phyloP scores from a whole-genome alignment of 92 coral and sea anemone species.

The Umimayanthus kanabou region DNA sequence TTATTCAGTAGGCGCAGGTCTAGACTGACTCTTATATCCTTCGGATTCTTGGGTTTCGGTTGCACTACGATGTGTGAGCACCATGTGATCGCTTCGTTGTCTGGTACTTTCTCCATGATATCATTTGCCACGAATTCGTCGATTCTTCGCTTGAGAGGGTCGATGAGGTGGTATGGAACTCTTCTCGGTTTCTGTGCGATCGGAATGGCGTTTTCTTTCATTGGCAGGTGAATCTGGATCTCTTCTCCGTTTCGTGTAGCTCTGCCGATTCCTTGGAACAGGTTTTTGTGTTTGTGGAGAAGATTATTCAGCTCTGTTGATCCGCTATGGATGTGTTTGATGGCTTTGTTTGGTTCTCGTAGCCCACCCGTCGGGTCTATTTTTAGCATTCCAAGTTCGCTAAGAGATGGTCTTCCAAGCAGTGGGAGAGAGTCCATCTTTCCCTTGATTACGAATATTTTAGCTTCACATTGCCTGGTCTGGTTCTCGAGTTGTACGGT shows the following conservation, averaged over 20 bases:
- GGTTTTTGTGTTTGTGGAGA: neutral
- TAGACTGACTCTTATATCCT: constrained; percentile 41
- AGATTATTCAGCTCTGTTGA: neutral
- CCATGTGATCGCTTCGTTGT: constrained; percentile 37
- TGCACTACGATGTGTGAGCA: constrained; percentile 53
- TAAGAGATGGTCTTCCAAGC: constrained; percentile 41
- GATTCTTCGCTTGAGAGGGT: constrained; percentile 14
- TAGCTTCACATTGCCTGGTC: constrained; percentile 23
- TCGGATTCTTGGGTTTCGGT: constrained; percentile 47
- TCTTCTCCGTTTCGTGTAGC: constrained; percentile 46
- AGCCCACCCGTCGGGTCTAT: constrained; percentile 13
- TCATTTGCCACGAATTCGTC: constrained; percentile 2
- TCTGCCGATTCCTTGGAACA: constrained; percentile 29
- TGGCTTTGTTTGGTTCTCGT: constrained; percentile 13
- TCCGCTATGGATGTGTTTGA: neutral
- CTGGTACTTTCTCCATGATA: constrained; percentile 45
- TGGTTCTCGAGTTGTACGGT: constrained; percentile 34
- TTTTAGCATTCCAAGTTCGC: constrained; percentile 41
- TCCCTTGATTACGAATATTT: constrained; percentile 41
- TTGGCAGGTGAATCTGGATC: constrained; percentile 40
- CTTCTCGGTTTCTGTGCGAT: constrained; percentile 48
- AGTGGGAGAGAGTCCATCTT: constrained; percentile 49
- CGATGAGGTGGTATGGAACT: constrained; percentile 40
- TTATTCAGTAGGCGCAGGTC: constrained; percentile 48
- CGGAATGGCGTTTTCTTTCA: constrained; percentile 35